Percentiles rank a stretch among this genome's conserved stretches.
phyloP scores from a whole-genome alignment of 2,113 vertebrate genomes.

The Cepphus grylle region DNA sequence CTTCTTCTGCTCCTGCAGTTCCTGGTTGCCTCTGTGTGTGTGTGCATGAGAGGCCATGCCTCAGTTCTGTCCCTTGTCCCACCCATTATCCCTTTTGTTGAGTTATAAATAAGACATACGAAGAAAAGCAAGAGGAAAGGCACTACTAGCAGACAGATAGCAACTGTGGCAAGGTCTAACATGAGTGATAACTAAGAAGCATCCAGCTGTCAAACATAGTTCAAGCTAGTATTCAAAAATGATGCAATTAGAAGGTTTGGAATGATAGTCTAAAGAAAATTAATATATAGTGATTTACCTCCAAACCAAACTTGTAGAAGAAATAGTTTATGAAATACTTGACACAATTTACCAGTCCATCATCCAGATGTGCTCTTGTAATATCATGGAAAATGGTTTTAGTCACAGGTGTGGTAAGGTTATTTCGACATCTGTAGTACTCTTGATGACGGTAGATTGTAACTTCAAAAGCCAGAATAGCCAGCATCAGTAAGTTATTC shows the following conservation, averaged over 20 bases:
- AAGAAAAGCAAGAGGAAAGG: not conserved
- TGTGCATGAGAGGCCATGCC: not conserved
- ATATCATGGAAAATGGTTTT: slow-evolving; percentile 94
- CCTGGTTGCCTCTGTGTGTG: not conserved
- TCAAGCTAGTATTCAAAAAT: not conserved
- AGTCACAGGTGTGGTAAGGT: slow-evolving; percentile 85
- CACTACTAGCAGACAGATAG: too few relatives aligned
- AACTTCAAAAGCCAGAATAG: slow-evolving; percentile 92
- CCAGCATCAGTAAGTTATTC: slow-evolving; percentile 94
- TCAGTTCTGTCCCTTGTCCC: not conserved
- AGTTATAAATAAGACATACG: not conserved
- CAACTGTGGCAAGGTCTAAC: not conserved
- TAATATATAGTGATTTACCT: slow-evolving; percentile 74
- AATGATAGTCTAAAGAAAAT: not conserved
- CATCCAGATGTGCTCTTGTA: slow-evolving; percentile 91
- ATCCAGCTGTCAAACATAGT: not conserved
- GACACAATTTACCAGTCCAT: slow-evolving; percentile 87
- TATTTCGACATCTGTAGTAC: slow-evolving; percentile 90
- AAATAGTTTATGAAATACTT: slow-evolving; percentile 99
- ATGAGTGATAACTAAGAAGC: not conserved
- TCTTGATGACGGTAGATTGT: slow-evolving; percentile 95
- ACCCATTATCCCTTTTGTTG: not conserved
- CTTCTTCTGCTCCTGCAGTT: not conserved
- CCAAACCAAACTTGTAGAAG: slow-evolving; percentile 98
- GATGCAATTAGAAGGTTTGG: not conserved